A percentile compares a stretch with the other conserved stretches of the same genome.
phyloP scores from a whole-genome alignment of 2,888 invertebrate species.

The Helicoverpa assulta region DNA sequence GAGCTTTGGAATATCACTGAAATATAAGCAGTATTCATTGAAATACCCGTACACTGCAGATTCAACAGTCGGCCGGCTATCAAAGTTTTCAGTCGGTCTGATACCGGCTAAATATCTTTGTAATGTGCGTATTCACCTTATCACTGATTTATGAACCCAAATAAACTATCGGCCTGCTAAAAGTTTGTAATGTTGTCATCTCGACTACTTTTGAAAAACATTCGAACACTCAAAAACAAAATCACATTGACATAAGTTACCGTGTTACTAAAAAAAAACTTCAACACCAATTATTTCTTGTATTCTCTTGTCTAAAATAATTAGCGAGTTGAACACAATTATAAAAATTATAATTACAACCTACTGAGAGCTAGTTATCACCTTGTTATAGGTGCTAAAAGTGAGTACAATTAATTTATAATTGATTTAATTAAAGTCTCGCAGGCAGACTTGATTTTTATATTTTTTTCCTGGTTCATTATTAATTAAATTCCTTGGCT shows the following conservation, averaged over 20 bases:
- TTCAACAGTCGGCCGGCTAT: no score
- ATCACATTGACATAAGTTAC: neutral
- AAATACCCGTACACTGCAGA: no score
- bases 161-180: no score
- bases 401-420: constrained; percentile 40
- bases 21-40: no score
- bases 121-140: no score
- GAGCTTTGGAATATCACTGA: no score
- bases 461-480: constrained; percentile 4
- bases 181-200: no score
- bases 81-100: no score
- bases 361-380: constrained; percentile 7
- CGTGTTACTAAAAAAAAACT: constrained; percentile 1
- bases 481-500: neutral
- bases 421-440: constrained; percentile 43
- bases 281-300: constrained; percentile 8
- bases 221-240: constrained; percentile 21
- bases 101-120: no score
- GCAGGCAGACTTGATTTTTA: constrained; percentile 18
- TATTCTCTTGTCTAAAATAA: constrained; percentile 24
- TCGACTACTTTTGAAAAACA: neutral
- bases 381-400: constrained; percentile 28
- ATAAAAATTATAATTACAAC: constrained; percentile 26
- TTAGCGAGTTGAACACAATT: constrained; percentile 24
- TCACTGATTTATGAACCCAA: no score